Percentiles rank a stretch among this genome's conserved stretches.
Conservation (phyloP, 1,140 invertebrate genomes). For the Macrotrachela quadricornifera region DNA sequence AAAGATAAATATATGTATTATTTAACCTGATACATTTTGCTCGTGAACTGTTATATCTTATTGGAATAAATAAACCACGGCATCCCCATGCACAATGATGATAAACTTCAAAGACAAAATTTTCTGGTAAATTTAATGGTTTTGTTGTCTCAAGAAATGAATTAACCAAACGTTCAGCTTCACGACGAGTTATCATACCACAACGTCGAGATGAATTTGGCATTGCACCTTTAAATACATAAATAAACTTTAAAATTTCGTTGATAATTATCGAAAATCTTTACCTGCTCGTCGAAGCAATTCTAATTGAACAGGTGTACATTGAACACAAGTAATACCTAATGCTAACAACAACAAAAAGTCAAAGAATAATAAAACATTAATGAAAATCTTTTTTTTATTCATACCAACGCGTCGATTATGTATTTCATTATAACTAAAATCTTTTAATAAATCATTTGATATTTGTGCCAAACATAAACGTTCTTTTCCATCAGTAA, state of each 20-base stretch:
- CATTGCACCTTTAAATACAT: conserved; percentile 9
- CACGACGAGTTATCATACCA: conserved; percentile 74
- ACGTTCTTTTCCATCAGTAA: conserved; percentile 63
- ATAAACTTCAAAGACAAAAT: conserved; percentile 77
- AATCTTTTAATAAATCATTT: conserved; percentile 74
- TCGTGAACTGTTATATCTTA: conserved; percentile 35
- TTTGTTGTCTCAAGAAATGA: conserved; percentile 79
- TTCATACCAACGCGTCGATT: conserved; percentile 16
- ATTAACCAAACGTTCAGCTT: conserved; percentile 81
- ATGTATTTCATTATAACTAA: conserved; percentile 94
- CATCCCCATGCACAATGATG: conserved; percentile 90
- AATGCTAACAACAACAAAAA: conserved; percentile 36
- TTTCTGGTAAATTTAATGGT: conserved; percentile 65
- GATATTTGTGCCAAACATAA: conserved; percentile 87
- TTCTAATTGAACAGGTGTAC: conserved; percentile 82
- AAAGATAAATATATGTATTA: no score
- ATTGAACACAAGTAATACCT: conserved; percentile 87
- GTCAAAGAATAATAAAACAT: no score
- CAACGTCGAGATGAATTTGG: conserved; percentile 42
- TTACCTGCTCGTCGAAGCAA: conserved; percentile 57
- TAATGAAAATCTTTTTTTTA: no score
- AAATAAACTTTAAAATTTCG: no score
- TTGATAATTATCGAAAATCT: no score
- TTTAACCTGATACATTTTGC: conserved; percentile 7
- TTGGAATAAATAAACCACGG: conserved; percentile 68